These are phyloP conservation scores for Drosophila mettleri DNA, from an alignment of 2,888 invertebrate species.

Conservation along the genomic window DNA sequence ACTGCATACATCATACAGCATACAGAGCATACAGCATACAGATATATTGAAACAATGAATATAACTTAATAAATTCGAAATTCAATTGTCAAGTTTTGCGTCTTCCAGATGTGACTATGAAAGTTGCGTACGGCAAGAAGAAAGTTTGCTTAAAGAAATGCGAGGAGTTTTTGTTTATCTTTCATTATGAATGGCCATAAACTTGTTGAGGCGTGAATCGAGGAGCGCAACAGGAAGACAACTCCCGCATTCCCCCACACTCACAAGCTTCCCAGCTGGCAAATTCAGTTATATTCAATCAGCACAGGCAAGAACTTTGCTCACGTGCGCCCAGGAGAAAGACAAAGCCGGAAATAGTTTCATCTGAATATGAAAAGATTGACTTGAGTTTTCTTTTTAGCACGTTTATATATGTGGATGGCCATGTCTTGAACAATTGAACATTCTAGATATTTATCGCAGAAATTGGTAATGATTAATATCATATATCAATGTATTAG, in stretches of 20 bases:
- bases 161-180: slow-evolving; percentile 7
- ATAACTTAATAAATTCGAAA: slow-evolving; percentile 50
- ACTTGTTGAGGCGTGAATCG: background rate
- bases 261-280: background rate
- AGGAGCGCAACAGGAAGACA: slow-evolving; percentile 5
- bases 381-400: background rate
- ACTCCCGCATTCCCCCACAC: background rate
- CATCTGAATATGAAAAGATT: background rate
- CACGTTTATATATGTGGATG: background rate
- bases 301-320: slow-evolving; percentile 3
- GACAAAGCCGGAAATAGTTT: slow-evolving; percentile 6
- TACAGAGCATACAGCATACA: background rate
- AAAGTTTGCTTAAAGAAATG: slow-evolving; percentile 2
- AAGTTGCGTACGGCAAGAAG: slow-evolving; percentile 22
- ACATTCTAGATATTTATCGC: no score
- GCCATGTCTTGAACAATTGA: no score
- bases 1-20: no score
- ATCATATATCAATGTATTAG: no score
- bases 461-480: no score
- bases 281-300: slow-evolving; percentile 40
- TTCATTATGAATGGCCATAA: background rate
- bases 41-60: slow-evolving; percentile 31
- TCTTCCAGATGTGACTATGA: slow-evolving; percentile 25
- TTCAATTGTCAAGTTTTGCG: slow-evolving; percentile 62
- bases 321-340: background rate